Evolutionary conservation across 2,888 invertebrate genomes (phyloP), one percentile per base, ranked within the genome.

Genomic region (Acrobasis repandana): DNA sequence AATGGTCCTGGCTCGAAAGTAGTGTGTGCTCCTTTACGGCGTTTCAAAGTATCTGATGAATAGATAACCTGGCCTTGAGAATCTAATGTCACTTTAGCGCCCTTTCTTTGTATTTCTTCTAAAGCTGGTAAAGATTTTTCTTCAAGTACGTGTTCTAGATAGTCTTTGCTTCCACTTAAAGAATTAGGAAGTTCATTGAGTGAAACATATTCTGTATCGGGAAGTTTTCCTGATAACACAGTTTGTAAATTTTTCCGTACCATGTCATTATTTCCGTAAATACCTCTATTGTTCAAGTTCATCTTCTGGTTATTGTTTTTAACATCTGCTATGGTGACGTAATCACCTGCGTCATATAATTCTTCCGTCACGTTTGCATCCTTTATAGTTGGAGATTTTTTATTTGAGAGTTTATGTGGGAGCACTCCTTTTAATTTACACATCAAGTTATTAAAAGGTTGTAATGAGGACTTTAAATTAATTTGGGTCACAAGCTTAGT

Each of bases 1-100:
- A 96, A 96, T 50, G 96, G 97, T 69, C 97, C 97, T 61, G 97
- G 97, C 90, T 96, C 96, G 77, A 97, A 97, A 38, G 97, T 97
- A 46, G 96, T 96, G 77, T 97, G 96, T 15, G 96, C 95, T 64
- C 95, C 95, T 92, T 96, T 96, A 67, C 95, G 93, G 72, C 96
- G 93, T 79, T 95, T 95, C 67, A 97, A 88, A 77, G 97, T 97
- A 74, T 97, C 97, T 18, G 97, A 97, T 66, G 96, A 96, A 86
- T 96, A 97, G 64, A 97, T 95, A 51, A 97, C 96, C 93, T 96
- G 96, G 58, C 97, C 98, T 75, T 96, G 96, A 28, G 97, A 95
- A 85, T 97, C 96, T 51, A 97, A 88, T 43, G 95, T 96, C 48
- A 97, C 97, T 76, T 96, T 94, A 20, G 96, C 96, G 28, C 96